Evolutionary conservation across 2,888 invertebrate species (phyloP), one percentile per base, ranked within the genome.

Genomic region (Epinotia brunnichana): DNA sequence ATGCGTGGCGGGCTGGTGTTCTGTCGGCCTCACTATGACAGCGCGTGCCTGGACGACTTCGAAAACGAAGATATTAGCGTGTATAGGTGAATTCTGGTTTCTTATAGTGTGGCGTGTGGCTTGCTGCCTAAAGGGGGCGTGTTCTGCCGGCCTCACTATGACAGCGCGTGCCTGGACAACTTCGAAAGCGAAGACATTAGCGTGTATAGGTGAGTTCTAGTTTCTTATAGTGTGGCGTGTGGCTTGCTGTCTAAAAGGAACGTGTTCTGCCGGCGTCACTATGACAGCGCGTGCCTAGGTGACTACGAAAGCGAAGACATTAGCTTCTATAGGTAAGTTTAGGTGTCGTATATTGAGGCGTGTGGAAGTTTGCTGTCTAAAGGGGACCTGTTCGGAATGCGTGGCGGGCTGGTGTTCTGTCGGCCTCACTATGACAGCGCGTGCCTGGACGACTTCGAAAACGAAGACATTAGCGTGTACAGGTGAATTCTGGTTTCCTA

Each of bases 1-100:
- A 96, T 98, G 95, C 94, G 96, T 75, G 96, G 96, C 77, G 96
- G 96, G 66, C 94, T 97, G 75, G 95, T 98, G 74, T 96, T 96
- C 87, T 96, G 96, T 92, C 94, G 93, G n/a, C 92, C 93, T 1
- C 94, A 94, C 75, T 94, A 94, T 76, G 94, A 94, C 74, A 89
- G 84, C 69, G 90, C 95, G 74, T 95, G 95, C 79, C 90, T 95
- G 78, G 95, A 95, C 77, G 94, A 95, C 2, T 95, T 95, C 76
- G 94, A 95, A 79, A 94, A 95, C 79, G 95, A 94, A 73, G 95
- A 95, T 69, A 88, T 94, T 75, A 91, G 87, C 64, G 93, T 92
- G 53, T 93, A 90, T 74, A 89, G 93, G 93, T 92, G 53, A 76
- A 76, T 72, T 39, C 3, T 3, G 3, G 3, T 41, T 41, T 13